Percentiles rank a stretch among this genome's conserved stretches.
phyloP scores from a whole-genome alignment of 2,113 vertebrate species.

The Parus major region DNA sequence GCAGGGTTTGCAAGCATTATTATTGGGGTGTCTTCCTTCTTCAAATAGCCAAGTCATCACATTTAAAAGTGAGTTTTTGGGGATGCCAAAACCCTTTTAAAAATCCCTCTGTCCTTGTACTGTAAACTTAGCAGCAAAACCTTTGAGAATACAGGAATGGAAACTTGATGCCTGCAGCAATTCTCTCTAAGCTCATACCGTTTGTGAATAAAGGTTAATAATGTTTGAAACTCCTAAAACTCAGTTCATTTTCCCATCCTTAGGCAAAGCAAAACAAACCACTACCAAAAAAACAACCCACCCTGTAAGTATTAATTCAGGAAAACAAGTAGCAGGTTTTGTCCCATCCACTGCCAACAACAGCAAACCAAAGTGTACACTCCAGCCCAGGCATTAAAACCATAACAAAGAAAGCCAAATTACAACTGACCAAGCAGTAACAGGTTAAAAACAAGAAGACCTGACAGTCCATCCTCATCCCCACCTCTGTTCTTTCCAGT shows the following conservation, averaged over 20 bases:
- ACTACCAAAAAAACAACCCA: neutral
- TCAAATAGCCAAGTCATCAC: neutral
- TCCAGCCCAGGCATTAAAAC: neutral
- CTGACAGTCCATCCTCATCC: neutral
- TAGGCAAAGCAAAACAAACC: neutral
- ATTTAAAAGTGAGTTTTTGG: neutral
- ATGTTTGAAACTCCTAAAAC: neutral
- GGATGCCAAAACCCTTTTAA: neutral
- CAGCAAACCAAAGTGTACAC: neutral
- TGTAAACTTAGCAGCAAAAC: neutral
- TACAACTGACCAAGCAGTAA: neutral
- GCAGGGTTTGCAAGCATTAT: neutral
- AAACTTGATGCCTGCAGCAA: neutral
- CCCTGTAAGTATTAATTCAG: neutral
- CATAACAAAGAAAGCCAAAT: neutral
- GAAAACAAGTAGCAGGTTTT: neutral
- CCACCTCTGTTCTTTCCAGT: neutral
- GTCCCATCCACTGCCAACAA: neutral
- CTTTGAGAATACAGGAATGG: neutral
- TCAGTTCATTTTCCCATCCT: neutral
- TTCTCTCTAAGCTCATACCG: neutral
- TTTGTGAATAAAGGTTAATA: conserved; percentile 1
- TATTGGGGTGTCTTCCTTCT: neutral
- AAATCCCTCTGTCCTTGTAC: neutral
- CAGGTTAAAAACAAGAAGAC: neutral